phyloP scores from a whole-genome alignment of 2,888 invertebrate species.

The Athalia circularis region DNA sequence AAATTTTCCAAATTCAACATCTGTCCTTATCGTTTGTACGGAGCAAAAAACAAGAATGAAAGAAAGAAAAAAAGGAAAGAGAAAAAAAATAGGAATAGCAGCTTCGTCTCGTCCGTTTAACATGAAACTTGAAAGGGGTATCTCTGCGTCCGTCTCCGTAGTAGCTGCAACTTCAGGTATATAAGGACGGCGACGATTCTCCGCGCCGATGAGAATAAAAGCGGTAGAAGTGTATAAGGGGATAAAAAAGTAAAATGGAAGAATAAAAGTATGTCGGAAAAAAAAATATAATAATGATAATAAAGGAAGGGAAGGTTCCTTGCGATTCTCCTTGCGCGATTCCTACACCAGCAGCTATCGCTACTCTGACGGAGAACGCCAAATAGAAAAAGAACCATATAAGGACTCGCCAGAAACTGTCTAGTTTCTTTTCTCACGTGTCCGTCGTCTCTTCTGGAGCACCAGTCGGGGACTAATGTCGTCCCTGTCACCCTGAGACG shows the following conservation, averaged over 20 bases:
- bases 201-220: not conserved
- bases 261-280: not conserved
- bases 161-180: not conserved
- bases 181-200: not conserved
- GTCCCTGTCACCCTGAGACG: slow-evolving; percentile 35
- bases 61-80: too few species aligned
- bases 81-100: too few species aligned
- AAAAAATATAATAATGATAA: not conserved
- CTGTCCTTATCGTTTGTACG: too few species aligned
- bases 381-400: slow-evolving; percentile 45
- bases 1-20: too few species aligned
- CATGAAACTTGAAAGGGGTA: too few species aligned
- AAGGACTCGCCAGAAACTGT: slow-evolving; percentile 40
- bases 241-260: not conserved
- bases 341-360: not conserved
- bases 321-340: slow-evolving; percentile 23
- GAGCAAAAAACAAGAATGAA: too few species aligned
- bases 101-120: too few species aligned
- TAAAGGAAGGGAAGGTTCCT: not conserved
- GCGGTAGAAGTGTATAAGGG: not conserved
- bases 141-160: too few species aligned
- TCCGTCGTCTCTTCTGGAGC: slow-evolving; percentile 9
- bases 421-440: slow-evolving; percentile 47
- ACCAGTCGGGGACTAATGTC: slow-evolving; percentile 34
- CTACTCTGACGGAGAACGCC: not conserved